phyloP scores from a whole-genome alignment of 2,113 vertebrate genomes.

The Eudyptes chrysolophus region DNA sequence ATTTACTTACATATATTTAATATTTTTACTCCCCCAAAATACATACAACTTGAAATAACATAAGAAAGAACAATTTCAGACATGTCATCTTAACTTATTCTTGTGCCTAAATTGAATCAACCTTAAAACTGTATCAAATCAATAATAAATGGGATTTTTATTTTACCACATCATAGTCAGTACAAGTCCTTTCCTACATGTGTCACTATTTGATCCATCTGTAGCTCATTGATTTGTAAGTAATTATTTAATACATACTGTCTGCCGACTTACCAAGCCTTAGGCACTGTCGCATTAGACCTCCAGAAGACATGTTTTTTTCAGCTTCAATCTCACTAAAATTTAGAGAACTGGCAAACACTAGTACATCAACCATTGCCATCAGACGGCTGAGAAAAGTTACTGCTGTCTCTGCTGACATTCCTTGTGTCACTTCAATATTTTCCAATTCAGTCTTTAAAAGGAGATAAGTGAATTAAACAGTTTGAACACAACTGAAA shows the following conservation, averaged over 20 bases:
- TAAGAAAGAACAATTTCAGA: background rate
- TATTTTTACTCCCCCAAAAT: background rate
- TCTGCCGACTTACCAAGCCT: slow-evolving; percentile 85
- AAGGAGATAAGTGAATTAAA: slow-evolving; percentile 67
- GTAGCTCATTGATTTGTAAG: background rate
- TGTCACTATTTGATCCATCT: background rate
- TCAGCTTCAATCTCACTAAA: slow-evolving; percentile 98
- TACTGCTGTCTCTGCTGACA: slow-evolving; percentile 95
- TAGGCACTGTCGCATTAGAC: slow-evolving; percentile 96
- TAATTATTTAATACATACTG: slow-evolving; percentile 12
- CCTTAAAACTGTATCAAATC: background rate
- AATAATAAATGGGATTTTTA: background rate
- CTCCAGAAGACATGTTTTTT: slow-evolving; percentile 99
- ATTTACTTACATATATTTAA: background rate
- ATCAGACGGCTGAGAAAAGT: slow-evolving; percentile 96
- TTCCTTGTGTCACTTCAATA: slow-evolving; percentile 95
- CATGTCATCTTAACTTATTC: background rate
- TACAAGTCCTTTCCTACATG: background rate
- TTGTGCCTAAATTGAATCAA: background rate
- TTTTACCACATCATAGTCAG: background rate
- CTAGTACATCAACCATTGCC: slow-evolving; percentile 97
- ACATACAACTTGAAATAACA: background rate
- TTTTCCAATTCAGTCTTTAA: slow-evolving; percentile 91
- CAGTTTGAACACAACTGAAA: slow-evolving; percentile 8
- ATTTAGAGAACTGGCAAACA: slow-evolving; percentile 97